Base-by-base conservation (phyloP, 1,140 invertebrate species). In the Sminthurinus signatus region DNA sequence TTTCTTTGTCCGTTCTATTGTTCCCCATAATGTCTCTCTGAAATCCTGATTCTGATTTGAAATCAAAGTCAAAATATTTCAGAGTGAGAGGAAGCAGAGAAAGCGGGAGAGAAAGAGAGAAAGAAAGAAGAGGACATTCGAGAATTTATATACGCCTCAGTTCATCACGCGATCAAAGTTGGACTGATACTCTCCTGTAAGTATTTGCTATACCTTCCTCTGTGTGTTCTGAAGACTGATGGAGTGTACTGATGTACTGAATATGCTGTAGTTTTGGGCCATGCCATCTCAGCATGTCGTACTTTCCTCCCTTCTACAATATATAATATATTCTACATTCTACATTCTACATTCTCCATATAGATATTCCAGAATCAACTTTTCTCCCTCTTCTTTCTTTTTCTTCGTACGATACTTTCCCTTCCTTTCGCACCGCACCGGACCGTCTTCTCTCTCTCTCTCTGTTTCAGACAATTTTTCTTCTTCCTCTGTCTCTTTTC, bases 31-130 rank as follows among this genome's bases (percentile, higher is more conserved):
- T n/a, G n/a, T n/a, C n/a, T n/a, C n/a, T n/a, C 36, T 10, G 36
- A 39, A 39, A 39, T 17, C 17, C 46, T 48, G 46, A 48, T 19
- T 48, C 32, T 36, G 32, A 36, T 36, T 36, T 36, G 32, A 36
- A 46, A 46, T 14, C 50, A 28, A 23, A 52, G 50, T 27, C 23
- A 52, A 52, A 52, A 52, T 52, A 52, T 52, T 52, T 52, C 10
- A 25, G 50, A 15, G 32, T 8, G 27, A 52, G 25, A 52, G 8
- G 2, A 52, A 25, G 8, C 5, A 48, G 44, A 48, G n/a, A 10
- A 48, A 4, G 44, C 10, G 39, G n/a, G 39, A 42, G 39, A 42
- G 39, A 42, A n/a, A 42, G 39, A 42, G 39, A 42, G 39, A 42
- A 42, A n/a, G 39, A 42, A n/a, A 12, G 39, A 42, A n/a, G 44